Conservation (phyloP, 2,113 vertebrate genomes). For the Pterophyllum scalare region DNA sequence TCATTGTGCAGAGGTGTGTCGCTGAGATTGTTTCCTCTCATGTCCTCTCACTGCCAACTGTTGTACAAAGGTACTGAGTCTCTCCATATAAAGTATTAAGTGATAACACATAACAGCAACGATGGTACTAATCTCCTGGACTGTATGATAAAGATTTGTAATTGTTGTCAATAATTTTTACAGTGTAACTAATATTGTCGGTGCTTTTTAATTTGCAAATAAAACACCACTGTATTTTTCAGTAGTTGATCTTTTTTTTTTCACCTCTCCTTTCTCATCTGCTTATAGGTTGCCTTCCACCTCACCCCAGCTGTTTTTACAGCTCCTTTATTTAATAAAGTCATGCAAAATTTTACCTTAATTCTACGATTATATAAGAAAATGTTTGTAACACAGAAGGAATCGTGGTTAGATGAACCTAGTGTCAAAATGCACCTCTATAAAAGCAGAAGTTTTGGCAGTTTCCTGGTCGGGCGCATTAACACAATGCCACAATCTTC, state of each 20-base stretch:
- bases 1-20: conserved; percentile 50
- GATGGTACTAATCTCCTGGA: conserved; percentile 84
- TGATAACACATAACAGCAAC: conserved; percentile 78
- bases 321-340: not conserved
- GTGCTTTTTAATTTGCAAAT: conserved; percentile 86
- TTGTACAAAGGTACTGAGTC: conserved; percentile 75
- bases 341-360: not conserved
- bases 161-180: conserved; percentile 86
- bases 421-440: not conserved
- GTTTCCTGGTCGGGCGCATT: not conserved
- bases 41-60: conserved; percentile 79
- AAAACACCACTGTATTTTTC: conserved; percentile 86
- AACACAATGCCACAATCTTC: not conserved
- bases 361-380: not conserved
- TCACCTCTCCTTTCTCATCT: not conserved
- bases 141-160: conserved; percentile 84
- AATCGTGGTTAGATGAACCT: not conserved
- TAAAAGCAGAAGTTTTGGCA: not conserved
- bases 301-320: not conserved
- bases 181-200: conserved; percentile 85
- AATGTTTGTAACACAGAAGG: not conserved
- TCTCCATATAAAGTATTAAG: conserved; percentile 81
- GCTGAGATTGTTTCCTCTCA: conserved; percentile 62
- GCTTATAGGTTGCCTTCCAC: not conserved
- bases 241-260: conserved; percentile 38